Evolutionary conservation across 2,797 vertebrate genomes (phyloP), one percentile per base, ranked within the genome.

Genomic region (Phaenicophaeus curvirostris): DNA sequence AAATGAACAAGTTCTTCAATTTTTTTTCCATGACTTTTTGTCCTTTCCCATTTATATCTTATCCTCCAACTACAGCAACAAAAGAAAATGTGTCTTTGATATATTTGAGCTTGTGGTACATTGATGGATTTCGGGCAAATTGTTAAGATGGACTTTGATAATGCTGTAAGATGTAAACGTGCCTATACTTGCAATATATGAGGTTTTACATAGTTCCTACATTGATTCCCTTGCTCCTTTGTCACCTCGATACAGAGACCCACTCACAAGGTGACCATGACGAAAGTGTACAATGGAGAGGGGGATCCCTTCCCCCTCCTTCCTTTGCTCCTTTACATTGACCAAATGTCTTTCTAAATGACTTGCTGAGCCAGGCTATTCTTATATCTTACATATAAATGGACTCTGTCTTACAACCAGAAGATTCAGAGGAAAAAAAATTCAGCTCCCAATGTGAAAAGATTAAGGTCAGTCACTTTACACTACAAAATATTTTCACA

Each of bases 341-440:
- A 97, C 94, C 91, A 97, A 96, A 96, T 97, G 94, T 94, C 80
- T 94, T 95, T 93, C 91, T 95, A 94, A 97, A 96, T 96, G 88
- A 96, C 94, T 94, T 94, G 94, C 96, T 96, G 96, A 96, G 92
- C 90, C 87, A 95, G 83, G 82, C 89, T 96, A 85, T 96, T 96
- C 92, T 95, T 91, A 87, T 87, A 95, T 93, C 93, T 96, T 94
- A 93, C 85, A 80, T 93, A 96, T 95, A 97, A 95, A 96, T 95
- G 92, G 93, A 93, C 75, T 91, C 91, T 91, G 78, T 93, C 92
- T 95, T 89, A 87, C 75, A 89, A 95, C 74, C 31, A 83, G 87
- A 93, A 95, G 89, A 95, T 95, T 93, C 93, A 85, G 93, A 85
- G 37, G 19, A 74, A 87, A 76, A 87, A 95, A 82, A 88, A 13